Conservation (phyloP, 2,888 invertebrate genomes). For the Oscheius sp. region DNA sequence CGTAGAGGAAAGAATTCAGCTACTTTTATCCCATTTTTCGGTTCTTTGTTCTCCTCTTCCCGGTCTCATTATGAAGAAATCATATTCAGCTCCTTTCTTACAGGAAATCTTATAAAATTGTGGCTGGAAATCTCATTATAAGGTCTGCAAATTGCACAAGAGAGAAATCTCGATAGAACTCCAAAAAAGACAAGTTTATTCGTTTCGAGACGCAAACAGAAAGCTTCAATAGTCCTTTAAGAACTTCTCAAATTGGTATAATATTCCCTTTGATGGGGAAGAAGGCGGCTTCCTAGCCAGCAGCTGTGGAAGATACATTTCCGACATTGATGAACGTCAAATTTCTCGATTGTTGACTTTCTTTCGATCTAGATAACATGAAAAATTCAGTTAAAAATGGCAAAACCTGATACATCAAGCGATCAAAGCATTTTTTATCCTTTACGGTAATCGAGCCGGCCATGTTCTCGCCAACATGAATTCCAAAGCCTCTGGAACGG, state of each 20-base stretch:
- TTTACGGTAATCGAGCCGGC: conserved; percentile 71
- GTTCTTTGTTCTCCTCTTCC: no score
- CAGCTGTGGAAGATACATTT: conserved; percentile 72
- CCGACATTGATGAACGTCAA: conserved; percentile 71
- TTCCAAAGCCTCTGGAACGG: conserved; percentile 67
- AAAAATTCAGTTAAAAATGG: not conserved
- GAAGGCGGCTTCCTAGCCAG: conserved; percentile 68
- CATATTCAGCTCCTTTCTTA: no score
- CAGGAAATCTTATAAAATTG: no score
- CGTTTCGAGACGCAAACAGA: no score
- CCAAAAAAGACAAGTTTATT: no score
- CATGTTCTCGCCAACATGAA: conserved; percentile 71
- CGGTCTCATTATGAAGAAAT: no score
- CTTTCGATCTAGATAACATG: conserved; percentile 49
- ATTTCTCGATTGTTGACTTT: conserved; percentile 70
- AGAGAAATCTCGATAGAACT: no score
- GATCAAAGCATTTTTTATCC: conserved; percentile 71
- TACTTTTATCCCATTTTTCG: no score
- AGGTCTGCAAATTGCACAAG: no score
- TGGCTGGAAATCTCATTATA: no score
- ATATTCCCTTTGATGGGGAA: conserved; percentile 68
- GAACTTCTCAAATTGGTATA: conserved; percentile 68
- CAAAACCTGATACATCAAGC: conserved; percentile 68
- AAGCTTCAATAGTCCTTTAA: no score
- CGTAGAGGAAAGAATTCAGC: no score